A percentile compares a stretch with the other conserved stretches of the same genome.
phyloP scores from a whole-genome alignment of 1,140 invertebrate genomes.

The Danaus melanippus region DNA sequence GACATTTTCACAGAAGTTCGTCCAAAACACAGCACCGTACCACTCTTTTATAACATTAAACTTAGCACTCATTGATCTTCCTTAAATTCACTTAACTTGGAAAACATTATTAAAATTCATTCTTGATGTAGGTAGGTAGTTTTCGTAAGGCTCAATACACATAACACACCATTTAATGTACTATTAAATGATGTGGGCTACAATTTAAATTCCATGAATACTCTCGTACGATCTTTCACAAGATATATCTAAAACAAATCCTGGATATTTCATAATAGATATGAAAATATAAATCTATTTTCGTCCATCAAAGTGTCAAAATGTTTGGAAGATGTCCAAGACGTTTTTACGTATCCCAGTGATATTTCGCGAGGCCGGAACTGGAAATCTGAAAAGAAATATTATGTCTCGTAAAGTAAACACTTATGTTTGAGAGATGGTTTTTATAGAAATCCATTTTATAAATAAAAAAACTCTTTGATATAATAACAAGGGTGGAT shows the following conservation, averaged over 20 bases:
- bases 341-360: constrained; percentile 31
- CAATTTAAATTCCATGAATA: no score
- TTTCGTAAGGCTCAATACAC: no score
- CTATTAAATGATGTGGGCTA: no score
- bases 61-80: constrained; percentile 34
- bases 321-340: constrained; percentile 45
- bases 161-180: no score
- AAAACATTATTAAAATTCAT: no score
- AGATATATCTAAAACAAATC: no score
- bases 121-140: no score
- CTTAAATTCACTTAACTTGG: no score
- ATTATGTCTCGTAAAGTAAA: constrained; percentile 41
- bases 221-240: no score
- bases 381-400: constrained; percentile 48
- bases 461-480: constrained; percentile 13
- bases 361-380: constrained; percentile 33
- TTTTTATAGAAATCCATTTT: constrained; percentile 20
- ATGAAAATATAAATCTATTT: constrained; percentile 40
- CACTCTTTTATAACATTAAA: constrained; percentile 17
- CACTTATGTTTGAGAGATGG: constrained; percentile 24
- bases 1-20: constrained; percentile 18
- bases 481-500: constrained; percentile 1
- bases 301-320: constrained; percentile 37
- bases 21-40: constrained; percentile 12
- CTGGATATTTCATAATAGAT: no score